These are phyloP conservation scores for Adineta ricciae DNA, from an alignment of 2,888 invertebrate species.

Conservation along the genomic window DNA sequence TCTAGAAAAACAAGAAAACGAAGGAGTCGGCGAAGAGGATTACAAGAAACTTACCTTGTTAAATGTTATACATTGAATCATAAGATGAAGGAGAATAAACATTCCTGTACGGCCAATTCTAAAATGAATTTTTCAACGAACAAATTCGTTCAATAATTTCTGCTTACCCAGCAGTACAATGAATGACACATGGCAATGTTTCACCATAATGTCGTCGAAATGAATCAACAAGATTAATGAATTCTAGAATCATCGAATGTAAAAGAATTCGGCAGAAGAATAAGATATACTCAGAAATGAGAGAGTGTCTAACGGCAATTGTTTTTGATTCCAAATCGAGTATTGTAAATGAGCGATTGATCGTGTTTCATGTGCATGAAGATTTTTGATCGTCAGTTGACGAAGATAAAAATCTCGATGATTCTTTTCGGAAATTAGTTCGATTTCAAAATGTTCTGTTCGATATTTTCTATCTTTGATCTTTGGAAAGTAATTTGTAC, in stretches of 20 bases:
- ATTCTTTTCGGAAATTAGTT: background rate
- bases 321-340: background rate
- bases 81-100: slow-evolving; percentile 66
- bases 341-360: slow-evolving; percentile 10
- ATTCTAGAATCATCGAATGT: background rate
- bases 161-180: slow-evolving; percentile 13
- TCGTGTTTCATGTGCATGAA: background rate
- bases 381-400: background rate
- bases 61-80: slow-evolving; percentile 70
- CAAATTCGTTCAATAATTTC: too few species aligned
- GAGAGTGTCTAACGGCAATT: background rate
- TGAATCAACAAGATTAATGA: background rate
- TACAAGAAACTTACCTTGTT: slow-evolving; percentile 71
- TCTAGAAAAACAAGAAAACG: slow-evolving; percentile 54
- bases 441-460: background rate
- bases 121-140: slow-evolving; percentile 57
- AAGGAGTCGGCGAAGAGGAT: too few species aligned
- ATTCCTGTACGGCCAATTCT: slow-evolving; percentile 69
- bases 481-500: background rate
- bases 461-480: background rate
- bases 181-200: background rate
- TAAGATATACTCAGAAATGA: slow-evolving; percentile 8
- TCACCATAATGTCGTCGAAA: background rate
- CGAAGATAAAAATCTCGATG: background rate
- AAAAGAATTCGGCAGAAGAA: too few species aligned